These are phyloP conservation scores for Pygoscelis adeliae DNA, from an alignment of 2,113 vertebrate genomes.

Conservation along the genomic window DNA sequence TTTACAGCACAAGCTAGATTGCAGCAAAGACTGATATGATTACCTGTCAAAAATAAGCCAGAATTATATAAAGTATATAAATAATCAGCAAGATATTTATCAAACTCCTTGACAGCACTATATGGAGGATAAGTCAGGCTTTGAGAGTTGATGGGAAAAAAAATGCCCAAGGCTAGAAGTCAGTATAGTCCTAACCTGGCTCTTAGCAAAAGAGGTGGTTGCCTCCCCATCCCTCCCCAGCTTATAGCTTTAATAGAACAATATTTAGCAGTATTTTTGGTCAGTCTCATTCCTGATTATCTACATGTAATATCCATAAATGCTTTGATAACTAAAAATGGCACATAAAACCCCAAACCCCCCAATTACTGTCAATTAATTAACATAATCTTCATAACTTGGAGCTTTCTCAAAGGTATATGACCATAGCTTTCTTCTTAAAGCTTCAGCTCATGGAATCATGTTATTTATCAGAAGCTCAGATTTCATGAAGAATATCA, in stretches of 20 bases:
- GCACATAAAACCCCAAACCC: accelerated
- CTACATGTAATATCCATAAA: not conserved
- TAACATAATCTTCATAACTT: not conserved
- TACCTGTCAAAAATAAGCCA: constrained; percentile 45
- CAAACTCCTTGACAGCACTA: constrained; percentile 1
- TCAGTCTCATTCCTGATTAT: not conserved
- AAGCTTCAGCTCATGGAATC: not conserved
- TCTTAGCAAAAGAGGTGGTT: not conserved
- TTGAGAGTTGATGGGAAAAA: constrained; percentile 28
- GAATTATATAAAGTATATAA: constrained; percentile 34
- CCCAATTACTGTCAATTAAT: not conserved
- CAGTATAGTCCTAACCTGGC: not conserved
- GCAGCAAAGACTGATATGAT: not conserved
- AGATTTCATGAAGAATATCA: not conserved
- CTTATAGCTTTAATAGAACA: not conserved
- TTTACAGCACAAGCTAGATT: not conserved
- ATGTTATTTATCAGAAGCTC: not conserved
- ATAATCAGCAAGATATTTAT: constrained; percentile 57
- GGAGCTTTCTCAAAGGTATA: not conserved
- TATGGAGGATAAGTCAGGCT: not conserved
- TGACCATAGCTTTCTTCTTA: not conserved
- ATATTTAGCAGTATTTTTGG: not conserved
- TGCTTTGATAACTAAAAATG: not conserved
- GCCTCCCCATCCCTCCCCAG: not conserved
- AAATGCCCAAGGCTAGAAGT: constrained; percentile 21